Evolutionary conservation across 2,797 vertebrate species (phyloP).

Genomic region (Silurus aristotelis): DNA sequence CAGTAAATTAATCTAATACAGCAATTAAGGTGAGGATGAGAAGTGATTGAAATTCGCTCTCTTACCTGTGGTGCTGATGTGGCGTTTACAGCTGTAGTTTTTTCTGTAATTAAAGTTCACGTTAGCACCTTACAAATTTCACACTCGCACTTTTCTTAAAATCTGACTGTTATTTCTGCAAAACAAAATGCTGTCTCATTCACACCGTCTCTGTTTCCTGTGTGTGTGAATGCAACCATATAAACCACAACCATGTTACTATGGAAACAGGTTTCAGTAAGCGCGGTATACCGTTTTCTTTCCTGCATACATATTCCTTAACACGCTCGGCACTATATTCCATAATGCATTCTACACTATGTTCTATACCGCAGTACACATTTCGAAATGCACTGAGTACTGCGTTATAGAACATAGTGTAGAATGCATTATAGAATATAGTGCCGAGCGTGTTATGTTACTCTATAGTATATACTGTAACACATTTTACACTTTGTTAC

Average conservation of each 20-base stretch:
- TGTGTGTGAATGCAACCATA: slow-evolving; percentile 30
- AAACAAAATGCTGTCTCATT: slow-evolving; percentile 25
- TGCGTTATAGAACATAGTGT: background rate
- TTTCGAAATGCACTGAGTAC: too few species aligned
- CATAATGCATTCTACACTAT: too few species aligned
- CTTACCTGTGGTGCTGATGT: slow-evolving; percentile 31
- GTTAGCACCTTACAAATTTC: background rate
- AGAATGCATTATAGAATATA: background rate
- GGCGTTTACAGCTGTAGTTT: slow-evolving; percentile 20
- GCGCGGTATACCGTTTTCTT: background rate
- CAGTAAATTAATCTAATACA: background rate
- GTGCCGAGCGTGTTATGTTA: background rate
- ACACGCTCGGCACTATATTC: background rate
- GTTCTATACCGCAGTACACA: background rate
- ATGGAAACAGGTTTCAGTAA: slow-evolving; percentile 5
- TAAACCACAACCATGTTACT: slow-evolving; percentile 13
- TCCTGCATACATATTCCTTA: too few species aligned
- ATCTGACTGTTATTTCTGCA: background rate
- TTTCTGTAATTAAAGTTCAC: slow-evolving; percentile 16
- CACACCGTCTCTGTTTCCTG: slow-evolving; percentile 19
- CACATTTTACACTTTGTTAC: background rate
- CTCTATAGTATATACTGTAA: background rate
- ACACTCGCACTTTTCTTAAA: background rate
- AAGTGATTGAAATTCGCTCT: background rate
- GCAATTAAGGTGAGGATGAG: background rate